Evolutionary conservation across 1,140 invertebrate species (phyloP), one percentile per base, ranked within the genome.

Genomic region (Drosophila lacteicornis): DNA sequence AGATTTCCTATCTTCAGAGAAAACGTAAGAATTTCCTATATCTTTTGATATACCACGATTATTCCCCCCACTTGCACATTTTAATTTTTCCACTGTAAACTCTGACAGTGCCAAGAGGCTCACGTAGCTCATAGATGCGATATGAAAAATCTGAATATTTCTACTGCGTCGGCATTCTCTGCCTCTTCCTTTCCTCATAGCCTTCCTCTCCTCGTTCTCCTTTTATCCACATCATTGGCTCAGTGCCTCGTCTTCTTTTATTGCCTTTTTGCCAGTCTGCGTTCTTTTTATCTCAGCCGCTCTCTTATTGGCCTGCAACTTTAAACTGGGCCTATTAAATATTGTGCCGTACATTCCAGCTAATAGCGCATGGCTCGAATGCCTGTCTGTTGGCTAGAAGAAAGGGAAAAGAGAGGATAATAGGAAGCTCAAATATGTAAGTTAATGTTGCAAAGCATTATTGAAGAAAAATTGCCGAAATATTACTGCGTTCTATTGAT

Each of bases 71-170:
- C 25, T 55, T 38, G 60, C 55, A 43, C 42, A 57, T 36, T 56
- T 22, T 3, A 46, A 22, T 43, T 45, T n/a, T 59, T 57, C 27
- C 47, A 27, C 19, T 69, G 63, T 38, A 45, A 30, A 55, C 25
- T 62, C 8, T 40, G 63, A 45, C 50, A 57, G 12, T 57, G 57
- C 63, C 50, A 63, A 63, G 59, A 25, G 22, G 53, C 50, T 69
- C 75, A 77, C 63, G 65, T 76, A 78, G 77, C 74, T 78, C 75
- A 77, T 78, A 68, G 65, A 77, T 55, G 57, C 75, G 42, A 77
- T 60, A 77, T 62, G 56, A 62, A 70, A 57, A 70, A 73, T 73
- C 53, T 58, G 65, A 61, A 78, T 78, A 61, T 61, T 57, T 46
- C 42, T 49, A 50, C 59, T 43, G 45, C 49, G 38, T 43, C 27